Percentiles rank a stretch among this genome's conserved stretches.
Conservation (phyloP, 2,888 invertebrate species). For the Scelioninae gen. 2 region DNA sequence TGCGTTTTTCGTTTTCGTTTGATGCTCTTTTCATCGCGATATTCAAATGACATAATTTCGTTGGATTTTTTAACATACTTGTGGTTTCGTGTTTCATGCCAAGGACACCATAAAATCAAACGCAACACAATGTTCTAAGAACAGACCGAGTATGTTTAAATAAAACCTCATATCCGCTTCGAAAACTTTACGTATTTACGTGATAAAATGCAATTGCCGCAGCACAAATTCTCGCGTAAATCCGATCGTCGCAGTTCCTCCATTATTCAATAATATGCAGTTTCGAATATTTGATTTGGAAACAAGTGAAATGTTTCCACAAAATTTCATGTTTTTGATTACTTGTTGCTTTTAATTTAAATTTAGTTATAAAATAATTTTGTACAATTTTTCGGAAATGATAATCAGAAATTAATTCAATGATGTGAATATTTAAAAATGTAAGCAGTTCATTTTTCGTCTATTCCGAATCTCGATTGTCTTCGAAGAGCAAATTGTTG, state of each 20-base stretch:
- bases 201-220: conserved; percentile 17
- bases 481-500: no score
- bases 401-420: no score
- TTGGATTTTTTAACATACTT: background rate
- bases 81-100: conserved; percentile 40
- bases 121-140: conserved; percentile 44
- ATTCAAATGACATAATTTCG: background rate
- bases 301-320: no score
- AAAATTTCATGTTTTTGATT: no score
- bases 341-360: no score
- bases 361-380: no score
- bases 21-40: background rate
- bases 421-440: no score
- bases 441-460: no score
- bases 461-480: no score
- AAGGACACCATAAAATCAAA: conserved; percentile 52
- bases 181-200: conserved; percentile 29
- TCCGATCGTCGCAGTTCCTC: background rate
- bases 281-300: background rate
- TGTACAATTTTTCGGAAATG: no score
- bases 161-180: conserved; percentile 39
- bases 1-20: background rate
- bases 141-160: conserved; percentile 50
- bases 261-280: conserved; percentile 1
- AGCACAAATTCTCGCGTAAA: background rate